Evolutionary conservation across 2,888 invertebrate genomes (phyloP).

Genomic region (Harpalus rubripes): DNA sequence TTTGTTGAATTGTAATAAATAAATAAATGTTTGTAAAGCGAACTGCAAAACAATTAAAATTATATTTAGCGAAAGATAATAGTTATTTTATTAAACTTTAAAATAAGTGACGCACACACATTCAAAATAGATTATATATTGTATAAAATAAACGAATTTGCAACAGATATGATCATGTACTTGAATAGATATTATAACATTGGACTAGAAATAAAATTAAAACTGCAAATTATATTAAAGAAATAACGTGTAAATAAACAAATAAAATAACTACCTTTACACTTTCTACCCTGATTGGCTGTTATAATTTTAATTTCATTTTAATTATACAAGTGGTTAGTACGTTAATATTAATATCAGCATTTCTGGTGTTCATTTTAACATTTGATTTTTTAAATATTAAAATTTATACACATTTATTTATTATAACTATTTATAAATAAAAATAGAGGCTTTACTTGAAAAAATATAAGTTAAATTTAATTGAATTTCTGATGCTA

Average conservation of each 20-base stretch:
- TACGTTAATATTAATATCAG: neutral
- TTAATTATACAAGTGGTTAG: slow-evolving; percentile 3
- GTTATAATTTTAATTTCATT: slow-evolving; percentile 2
- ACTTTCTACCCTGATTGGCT: neutral
- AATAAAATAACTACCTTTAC: neutral
- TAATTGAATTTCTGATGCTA: too few species aligned
- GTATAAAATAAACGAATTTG: neutral
- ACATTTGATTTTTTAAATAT: neutral
- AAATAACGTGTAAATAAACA: neutral
- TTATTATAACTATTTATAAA: too few species aligned
- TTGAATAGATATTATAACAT: neutral
- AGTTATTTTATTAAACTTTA: neutral
- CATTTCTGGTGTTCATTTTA: neutral
- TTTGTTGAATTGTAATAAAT: neutral
- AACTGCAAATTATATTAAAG: neutral
- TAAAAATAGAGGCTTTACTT: too few species aligned
- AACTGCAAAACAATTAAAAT: neutral
- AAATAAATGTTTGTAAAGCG: neutral
- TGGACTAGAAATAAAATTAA: neutral
- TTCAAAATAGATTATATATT: neutral
- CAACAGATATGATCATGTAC: neutral
- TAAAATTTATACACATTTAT: too few species aligned
- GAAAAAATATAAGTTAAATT: too few species aligned
- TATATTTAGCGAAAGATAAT: neutral
- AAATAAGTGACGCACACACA: neutral